Conservation (phyloP, 2,113 vertebrate genomes). For the Barnardius zonarius region DNA sequence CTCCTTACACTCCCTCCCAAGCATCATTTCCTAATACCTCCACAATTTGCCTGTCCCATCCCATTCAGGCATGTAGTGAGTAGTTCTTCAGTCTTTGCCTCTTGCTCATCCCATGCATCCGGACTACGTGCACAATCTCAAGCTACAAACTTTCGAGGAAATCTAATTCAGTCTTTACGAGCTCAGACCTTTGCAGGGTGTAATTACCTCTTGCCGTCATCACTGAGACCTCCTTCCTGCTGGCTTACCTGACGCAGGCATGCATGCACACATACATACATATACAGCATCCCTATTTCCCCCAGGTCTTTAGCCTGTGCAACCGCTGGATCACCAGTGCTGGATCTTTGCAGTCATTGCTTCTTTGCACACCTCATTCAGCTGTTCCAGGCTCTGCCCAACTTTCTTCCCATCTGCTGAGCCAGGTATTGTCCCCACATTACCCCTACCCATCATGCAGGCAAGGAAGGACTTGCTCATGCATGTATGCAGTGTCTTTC, state of each 20-base stretch:
- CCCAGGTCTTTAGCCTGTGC: neutral
- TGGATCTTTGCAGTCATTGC: neutral
- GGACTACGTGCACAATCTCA: neutral
- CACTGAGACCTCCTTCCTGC: neutral
- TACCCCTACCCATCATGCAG: neutral
- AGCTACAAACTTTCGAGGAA: slow-evolving; percentile 2
- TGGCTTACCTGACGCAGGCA: neutral
- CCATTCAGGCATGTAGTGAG: neutral
- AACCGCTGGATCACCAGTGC: rapidly evolving
- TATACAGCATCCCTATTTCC: neutral
- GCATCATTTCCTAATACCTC: neutral
- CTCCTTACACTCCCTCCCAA: neutral
- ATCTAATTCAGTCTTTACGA: neutral
- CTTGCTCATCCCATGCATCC: neutral
- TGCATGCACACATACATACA: rapidly evolving
- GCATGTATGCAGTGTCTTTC: neutral
- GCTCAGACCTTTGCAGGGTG: slow-evolving; percentile 26
- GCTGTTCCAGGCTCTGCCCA: neutral
- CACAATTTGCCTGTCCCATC: neutral
- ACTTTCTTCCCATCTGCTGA: neutral
- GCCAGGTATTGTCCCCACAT: neutral
- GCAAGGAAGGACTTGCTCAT: rapidly evolving
- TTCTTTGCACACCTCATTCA: neutral
- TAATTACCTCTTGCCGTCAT: slow-evolving; percentile 40
- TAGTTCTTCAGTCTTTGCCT: neutral